These are phyloP conservation scores for Catamblyrhynchus diadema DNA, from an alignment of 2,797 vertebrate genomes.

Conservation along the genomic window DNA sequence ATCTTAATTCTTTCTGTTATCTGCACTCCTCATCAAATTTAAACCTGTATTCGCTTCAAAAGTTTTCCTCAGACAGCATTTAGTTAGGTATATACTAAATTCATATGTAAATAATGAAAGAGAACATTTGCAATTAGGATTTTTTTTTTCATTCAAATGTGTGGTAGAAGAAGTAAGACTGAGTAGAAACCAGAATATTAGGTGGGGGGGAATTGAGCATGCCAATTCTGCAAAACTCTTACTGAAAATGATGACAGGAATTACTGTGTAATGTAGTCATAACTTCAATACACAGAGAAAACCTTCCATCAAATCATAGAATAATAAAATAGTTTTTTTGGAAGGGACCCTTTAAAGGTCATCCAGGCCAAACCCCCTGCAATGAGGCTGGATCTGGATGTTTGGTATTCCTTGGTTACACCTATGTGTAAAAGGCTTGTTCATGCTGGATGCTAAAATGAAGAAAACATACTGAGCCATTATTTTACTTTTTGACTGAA, in stretches of 20 bases:
- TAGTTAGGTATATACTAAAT: neutral
- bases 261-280: neutral
- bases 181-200: neutral
- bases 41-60: neutral
- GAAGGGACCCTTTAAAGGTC: neutral
- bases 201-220: neutral
- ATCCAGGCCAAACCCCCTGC: neutral
- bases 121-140: neutral
- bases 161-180: neutral
- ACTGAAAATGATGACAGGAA: neutral
- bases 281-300: neutral
- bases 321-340: neutral
- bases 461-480: neutral
- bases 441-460: neutral
- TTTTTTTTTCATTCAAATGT: neutral
- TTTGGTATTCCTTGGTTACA: neutral
- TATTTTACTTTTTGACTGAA: slow-evolving; percentile 16
- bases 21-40: neutral
- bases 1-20: neutral
- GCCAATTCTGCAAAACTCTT: neutral
- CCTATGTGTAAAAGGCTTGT: neutral
- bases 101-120: neutral
- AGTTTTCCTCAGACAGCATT: neutral
- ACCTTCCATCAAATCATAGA: neutral
- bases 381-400: neutral